Evolutionary conservation across 53 echinoderm and acorn worm genomes (phyloP), one percentile per base, ranked within the genome.

Genomic region (Glandiceps talaboti): DNA sequence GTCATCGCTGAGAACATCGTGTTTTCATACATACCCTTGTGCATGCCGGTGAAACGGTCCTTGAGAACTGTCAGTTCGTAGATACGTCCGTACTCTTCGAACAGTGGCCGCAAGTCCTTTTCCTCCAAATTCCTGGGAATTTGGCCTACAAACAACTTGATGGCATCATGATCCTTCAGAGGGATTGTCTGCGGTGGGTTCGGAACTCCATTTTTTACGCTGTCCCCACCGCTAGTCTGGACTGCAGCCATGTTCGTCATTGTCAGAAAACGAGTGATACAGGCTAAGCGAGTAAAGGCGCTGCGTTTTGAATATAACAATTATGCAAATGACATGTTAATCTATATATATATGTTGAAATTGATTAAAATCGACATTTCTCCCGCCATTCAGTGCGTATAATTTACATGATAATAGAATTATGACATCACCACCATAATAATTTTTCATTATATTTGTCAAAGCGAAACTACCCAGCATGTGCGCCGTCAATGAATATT

Each of bases 221-320:
- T 75, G 84, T 81, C 84, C 20, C 82, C 87, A 77, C 89, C 88
- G 75, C 79, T 88, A 81, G 83, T 90, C 85, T 95, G 92, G 73
- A 92, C 88, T 76, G 96, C 92, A 88, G 96, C 96, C 96, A 95
- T 95, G 83, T 92, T 95, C 81, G 96, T 95, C 96, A 95, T 95
- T 88, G 80, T 95, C 81, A 87, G 76, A 33, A 45, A 45, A 12
- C 64, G 64, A 45, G 64, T 12, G 64, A 45, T 20, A 45, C 64
- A 45, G 6, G 64, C 6, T 12, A 45, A 12, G 64, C 6, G 64
- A 12, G 64, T 45, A 45, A 45, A 45, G 64, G 64, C 64, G 64
- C 64, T 45, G 64, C 64, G 64, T 45, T 45, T 45, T 45, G 64
- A 45, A 45, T 45, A 45, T 45, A 45, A 20, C 64, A 45, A 45